Percentiles rank a stretch among this genome's conserved stretches.
phyloP scores from a whole-genome alignment of 2,113 vertebrate genomes.

The Tupaia tana region DNA sequence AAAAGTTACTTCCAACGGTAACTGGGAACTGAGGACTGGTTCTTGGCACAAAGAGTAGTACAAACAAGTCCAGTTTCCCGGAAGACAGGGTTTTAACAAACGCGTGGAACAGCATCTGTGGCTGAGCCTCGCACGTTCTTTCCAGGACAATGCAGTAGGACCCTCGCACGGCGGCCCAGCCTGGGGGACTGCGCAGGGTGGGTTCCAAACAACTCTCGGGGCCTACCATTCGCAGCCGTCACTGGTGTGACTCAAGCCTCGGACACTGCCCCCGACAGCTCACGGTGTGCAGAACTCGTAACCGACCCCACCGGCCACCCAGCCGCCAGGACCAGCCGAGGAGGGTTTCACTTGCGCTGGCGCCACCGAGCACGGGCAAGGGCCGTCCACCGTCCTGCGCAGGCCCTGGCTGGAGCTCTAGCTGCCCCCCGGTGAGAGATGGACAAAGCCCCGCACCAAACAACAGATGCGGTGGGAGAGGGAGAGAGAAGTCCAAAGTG shows the following conservation, averaged over 20 bases:
- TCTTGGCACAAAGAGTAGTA: background rate
- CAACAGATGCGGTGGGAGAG: background rate
- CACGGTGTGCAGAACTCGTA: background rate
- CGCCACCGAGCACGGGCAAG: fast-evolving
- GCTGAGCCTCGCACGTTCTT: background rate
- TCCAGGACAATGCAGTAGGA: background rate
- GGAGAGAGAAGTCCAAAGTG: background rate
- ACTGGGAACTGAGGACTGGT: constrained; percentile 8
- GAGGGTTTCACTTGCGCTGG: background rate
- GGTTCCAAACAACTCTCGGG: background rate
- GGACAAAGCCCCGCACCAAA: background rate
- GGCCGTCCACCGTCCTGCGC: fast-evolving
- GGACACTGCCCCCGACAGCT: background rate
- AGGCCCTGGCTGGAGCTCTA: background rate
- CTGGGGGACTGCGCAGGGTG: background rate
- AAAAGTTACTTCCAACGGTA: constrained; percentile 37
- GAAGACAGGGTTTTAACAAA: background rate
- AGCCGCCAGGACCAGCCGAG: background rate
- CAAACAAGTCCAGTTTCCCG: constrained; percentile 6
- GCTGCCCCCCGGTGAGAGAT: background rate
- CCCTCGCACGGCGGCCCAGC: too few species aligned
- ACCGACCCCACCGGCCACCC: background rate
- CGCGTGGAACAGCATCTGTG: background rate
- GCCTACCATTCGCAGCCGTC: background rate
- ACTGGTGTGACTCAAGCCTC: background rate